Percentiles rank a stretch among this genome's conserved stretches.
These are phyloP conservation scores for Hucho hucho DNA, from an alignment of 2,113 vertebrate genomes.

Conservation along the genomic window DNA sequence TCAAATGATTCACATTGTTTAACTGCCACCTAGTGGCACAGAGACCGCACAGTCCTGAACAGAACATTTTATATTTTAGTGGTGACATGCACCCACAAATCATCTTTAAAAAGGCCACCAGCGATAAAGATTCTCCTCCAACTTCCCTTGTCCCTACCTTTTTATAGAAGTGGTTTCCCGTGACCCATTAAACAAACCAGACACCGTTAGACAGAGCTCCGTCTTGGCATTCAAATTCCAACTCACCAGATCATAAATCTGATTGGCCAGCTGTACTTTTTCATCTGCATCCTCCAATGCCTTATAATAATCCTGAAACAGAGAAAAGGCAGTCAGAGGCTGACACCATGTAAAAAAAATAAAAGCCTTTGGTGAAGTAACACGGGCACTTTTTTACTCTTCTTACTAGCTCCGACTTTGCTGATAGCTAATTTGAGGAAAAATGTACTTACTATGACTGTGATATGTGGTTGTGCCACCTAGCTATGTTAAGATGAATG, in stretches of 20 bases:
- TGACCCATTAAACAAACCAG: neutral
- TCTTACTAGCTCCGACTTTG: too few species aligned
- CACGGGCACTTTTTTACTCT: too few species aligned
- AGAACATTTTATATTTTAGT: neutral
- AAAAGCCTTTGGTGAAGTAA: too few species aligned
- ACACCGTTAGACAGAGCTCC: neutral
- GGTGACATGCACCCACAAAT: neutral
- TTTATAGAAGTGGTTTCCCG: neutral
- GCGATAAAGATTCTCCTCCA: neutral
- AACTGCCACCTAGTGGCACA: conserved; percentile 55
- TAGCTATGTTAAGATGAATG: too few species aligned
- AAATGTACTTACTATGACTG: too few species aligned
- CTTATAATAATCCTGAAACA: conserved; percentile 93
- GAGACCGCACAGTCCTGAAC: neutral
- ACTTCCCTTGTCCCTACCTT: neutral
- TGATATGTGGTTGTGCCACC: too few species aligned
- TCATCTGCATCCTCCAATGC: conserved; percentile 98
- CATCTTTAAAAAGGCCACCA: neutral
- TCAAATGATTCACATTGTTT: neutral
- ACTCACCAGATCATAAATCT: conserved; percentile 99
- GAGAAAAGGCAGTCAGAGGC: neutral
- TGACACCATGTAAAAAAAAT: neutral
- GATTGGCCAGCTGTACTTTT: conserved; percentile 98
- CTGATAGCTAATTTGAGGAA: too few species aligned
- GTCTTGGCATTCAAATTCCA: neutral